A percentile compares a stretch with the other conserved stretches of the same genome.
These are phyloP conservation scores for Corythoichthys haematopterus DNA, from an alignment of 2,113 vertebrate species.

Conservation along the genomic window DNA sequence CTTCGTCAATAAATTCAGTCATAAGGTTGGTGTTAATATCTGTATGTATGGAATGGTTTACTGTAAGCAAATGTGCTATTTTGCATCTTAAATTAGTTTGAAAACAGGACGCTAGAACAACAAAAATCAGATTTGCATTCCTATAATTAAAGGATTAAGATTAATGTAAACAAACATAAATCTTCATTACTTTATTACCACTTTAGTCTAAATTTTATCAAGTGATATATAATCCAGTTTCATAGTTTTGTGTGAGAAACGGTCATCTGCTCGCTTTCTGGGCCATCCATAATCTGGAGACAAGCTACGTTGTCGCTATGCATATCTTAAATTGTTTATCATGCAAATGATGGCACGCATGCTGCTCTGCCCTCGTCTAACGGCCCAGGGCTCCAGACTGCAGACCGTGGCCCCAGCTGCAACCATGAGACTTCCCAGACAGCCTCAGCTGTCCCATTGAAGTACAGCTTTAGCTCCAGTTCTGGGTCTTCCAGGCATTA, in stretches of 20 bases:
- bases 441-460: constrained; percentile 57
- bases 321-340: constrained; percentile 78
- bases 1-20: constrained; percentile 8
- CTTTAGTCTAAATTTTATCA: constrained; percentile 17
- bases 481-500: constrained; percentile 13
- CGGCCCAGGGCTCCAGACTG: constrained; percentile 60
- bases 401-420: constrained; percentile 66
- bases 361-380: constrained; percentile 60
- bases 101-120: background rate
- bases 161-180: constrained; percentile 18
- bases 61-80: background rate
- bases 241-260: constrained; percentile 55
- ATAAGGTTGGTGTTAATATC: background rate
- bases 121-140: constrained; percentile 11
- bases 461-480: constrained; percentile 26
- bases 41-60: background rate
- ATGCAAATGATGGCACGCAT: constrained; percentile 71
- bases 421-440: constrained; percentile 61
- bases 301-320: constrained; percentile 66
- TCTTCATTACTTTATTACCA: constrained; percentile 2
- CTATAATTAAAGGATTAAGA: constrained; percentile 9
- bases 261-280: constrained; percentile 67
- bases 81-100: constrained; percentile 23
- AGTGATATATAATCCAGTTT: constrained; percentile 29
- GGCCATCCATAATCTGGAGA: constrained; percentile 69